Conservation (phyloP, 1,140 invertebrate species). For the Antheraea pernyi region DNA sequence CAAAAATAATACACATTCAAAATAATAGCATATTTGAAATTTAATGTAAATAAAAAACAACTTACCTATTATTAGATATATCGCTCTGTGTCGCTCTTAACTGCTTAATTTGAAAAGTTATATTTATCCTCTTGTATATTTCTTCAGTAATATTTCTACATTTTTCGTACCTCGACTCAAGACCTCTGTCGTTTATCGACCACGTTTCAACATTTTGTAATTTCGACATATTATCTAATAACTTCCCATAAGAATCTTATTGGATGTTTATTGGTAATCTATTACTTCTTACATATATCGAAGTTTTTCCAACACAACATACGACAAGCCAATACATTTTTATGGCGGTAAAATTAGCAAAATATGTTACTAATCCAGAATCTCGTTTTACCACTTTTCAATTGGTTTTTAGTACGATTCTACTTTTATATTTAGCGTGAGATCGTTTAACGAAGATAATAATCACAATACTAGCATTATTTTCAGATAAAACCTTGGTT, state of each 20-base stretch:
- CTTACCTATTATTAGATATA: constrained; percentile 56
- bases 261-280: constrained; percentile 33
- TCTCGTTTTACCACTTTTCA: not conserved
- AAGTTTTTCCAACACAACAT: not conserved
- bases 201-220: constrained; percentile 49
- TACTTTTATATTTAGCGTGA: not conserved
- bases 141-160: constrained; percentile 70
- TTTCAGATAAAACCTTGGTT: constrained; percentile 2
- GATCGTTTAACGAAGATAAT: not conserved
- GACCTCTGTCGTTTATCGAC: constrained; percentile 40
- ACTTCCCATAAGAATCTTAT: constrained; percentile 39
- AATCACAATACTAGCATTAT: not conserved
- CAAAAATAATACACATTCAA: too few species aligned
- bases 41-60: not conserved
- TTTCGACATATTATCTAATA: constrained; percentile 55
- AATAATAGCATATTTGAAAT: too few species aligned
- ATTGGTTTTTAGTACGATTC: not conserved
- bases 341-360: constrained; percentile 12
- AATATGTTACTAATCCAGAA: constrained; percentile 10
- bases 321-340: constrained; percentile 24
- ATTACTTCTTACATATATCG: constrained; percentile 13
- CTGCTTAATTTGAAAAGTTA: constrained; percentile 72
- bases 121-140: constrained; percentile 73
- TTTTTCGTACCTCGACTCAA: constrained; percentile 65
- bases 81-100: constrained; percentile 58